Evolutionary conservation across 1,140 invertebrate species (phyloP).

Genomic region (Drosophila burlai): DNA sequence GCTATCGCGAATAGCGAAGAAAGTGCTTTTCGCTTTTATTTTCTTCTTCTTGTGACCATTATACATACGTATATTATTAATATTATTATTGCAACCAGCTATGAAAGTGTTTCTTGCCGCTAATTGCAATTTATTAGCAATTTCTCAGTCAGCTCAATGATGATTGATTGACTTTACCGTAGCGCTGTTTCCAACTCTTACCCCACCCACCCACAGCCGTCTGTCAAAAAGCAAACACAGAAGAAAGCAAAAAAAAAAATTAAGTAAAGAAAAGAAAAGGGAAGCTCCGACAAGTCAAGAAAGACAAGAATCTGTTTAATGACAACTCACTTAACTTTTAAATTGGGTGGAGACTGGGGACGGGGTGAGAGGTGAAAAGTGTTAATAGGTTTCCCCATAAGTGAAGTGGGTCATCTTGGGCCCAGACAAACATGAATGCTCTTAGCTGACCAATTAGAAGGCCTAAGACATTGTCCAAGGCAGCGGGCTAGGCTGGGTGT

Average conservation of each 20-base stretch:
- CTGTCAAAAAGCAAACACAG: conserved; percentile 15
- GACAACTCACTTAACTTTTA: conserved; percentile 57
- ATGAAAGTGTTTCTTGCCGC: conserved; percentile 43
- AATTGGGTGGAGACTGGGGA: not conserved
- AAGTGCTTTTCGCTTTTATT: conserved; percentile 55
- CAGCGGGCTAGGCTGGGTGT: not conserved
- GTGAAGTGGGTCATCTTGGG: conserved; percentile 73
- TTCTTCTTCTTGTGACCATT: conserved; percentile 6
- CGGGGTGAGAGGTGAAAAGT: conserved; percentile 69
- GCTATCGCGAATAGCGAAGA: conserved; percentile 18
- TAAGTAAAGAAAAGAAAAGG: conserved; percentile 17
- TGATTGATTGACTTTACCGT: conserved; percentile 51
- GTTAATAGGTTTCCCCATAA: conserved; percentile 79
- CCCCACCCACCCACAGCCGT: conserved; percentile 9
- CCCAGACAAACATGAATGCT: conserved; percentile 52
- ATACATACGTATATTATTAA: not conserved
- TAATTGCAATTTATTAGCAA: conserved; percentile 63
- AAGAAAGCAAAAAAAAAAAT: conserved; percentile 21
- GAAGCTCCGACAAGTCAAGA: conserved; percentile 31
- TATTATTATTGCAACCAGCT: conserved; percentile 20
- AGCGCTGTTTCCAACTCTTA: too few species aligned
- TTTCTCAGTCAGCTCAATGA: conserved; percentile 54
- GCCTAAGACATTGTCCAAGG: conserved; percentile 18
- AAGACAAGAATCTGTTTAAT: conserved; percentile 53
- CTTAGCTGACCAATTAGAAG: conserved; percentile 59